Base-by-base conservation (phyloP, 2,888 invertebrate species). In the Amblyjoppa fuscipennis region DNA sequence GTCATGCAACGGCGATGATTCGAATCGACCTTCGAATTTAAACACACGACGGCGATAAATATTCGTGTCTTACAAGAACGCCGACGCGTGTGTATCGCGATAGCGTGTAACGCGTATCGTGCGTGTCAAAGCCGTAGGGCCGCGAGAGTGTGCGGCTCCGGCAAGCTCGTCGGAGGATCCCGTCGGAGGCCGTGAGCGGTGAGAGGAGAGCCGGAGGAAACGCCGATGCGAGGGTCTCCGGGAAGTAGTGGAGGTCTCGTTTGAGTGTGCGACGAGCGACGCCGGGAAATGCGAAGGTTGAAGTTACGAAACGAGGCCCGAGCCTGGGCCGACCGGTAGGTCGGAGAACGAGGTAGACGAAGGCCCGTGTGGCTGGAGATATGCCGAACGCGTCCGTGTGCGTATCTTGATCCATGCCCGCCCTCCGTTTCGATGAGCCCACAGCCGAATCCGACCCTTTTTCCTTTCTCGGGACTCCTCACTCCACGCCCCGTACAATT, bases 221-320 rank as follows among this genome's bases (percentile, higher is more conserved):
- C 69, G 45, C 66, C 11, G 56, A 71, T 86, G 76, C 81, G 86
- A 83, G 88, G 88, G 87, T 82, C 81, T 34, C 73, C 74, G 85
- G 84, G 45, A 49, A 49, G 45, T 16, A 1, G 45, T 49, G 16
- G 16, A 49, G 86, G 85, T 88, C 82, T 86, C 85, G 90, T 89
- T 16, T 1, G 88, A 81, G 82, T 84, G 90, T 89, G 89, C 77
- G 86, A 84, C 68, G 85, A 87, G 83, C 34, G 56, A 75, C 38
- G 73, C 70, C 70, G 90, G 90, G 89, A 90, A 90, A 90, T 87
- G 89, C 91, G 92, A 93, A 92, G 93, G 91, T 92, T 91, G 89
- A 66, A 88, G 89, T 93, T 92, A 92, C 91, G 91, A 92, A 92
- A 92, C 89, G 89, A 89, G 87, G 86, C 89, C 34, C 83, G 83